A percentile compares a stretch with the other conserved stretches of the same genome.
Conservation (phyloP, 2,888 invertebrate genomes). For the Vannuccia rotundouncinata region DNA sequence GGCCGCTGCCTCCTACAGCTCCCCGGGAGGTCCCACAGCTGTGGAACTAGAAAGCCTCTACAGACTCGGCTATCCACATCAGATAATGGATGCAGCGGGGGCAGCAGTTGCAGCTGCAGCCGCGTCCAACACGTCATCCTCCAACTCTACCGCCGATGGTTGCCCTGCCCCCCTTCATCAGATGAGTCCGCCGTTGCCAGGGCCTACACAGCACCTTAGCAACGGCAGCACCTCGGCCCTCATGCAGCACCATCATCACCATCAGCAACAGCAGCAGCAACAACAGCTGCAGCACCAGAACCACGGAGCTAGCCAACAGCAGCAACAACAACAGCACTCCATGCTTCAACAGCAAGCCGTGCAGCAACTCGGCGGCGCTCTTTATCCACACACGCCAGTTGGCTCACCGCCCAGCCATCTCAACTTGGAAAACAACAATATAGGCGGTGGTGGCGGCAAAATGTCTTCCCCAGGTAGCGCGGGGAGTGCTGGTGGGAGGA, state of each 20-base stretch:
- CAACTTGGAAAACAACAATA: too few relatives aligned
- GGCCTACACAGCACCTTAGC: not conserved
- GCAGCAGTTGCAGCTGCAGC: constrained; percentile 1
- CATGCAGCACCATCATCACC: not conserved
- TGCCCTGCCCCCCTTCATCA: not conserved
- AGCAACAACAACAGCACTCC: not conserved
- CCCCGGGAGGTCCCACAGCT: constrained; percentile 8
- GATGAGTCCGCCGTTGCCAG: not conserved
- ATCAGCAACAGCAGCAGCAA: not conserved
- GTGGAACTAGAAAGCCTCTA: constrained; percentile 31
- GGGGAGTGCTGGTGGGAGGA: not conserved
- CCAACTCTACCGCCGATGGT: not conserved
- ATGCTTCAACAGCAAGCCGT: not conserved
- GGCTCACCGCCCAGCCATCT: not conserved
- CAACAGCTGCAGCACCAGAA: not conserved
- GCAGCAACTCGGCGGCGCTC: not conserved
- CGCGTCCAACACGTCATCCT: not conserved
- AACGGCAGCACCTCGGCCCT: not conserved
- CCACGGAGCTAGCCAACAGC: not conserved
- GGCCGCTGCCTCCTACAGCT: constrained; percentile 31
- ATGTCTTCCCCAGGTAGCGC: not conserved
- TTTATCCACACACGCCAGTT: not conserved
- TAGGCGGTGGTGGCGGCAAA: not conserved
- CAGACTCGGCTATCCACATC: constrained; percentile 25
- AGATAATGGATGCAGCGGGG: not conserved